Percentiles rank a stretch among this genome's conserved stretches.
Conservation (phyloP, 1,140 invertebrate species). For the Batillaria attramentaria region DNA sequence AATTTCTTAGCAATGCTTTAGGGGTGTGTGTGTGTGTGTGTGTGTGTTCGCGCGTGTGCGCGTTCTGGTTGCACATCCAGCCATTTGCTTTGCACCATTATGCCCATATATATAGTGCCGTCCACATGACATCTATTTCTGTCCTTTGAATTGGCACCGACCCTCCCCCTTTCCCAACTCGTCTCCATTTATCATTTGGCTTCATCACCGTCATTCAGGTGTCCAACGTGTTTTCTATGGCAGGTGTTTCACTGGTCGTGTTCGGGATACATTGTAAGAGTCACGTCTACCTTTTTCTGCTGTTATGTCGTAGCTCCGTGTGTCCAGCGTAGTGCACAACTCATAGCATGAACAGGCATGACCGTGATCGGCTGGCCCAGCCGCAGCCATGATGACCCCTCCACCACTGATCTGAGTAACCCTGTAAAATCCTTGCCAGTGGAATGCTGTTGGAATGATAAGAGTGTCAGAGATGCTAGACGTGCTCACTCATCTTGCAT, state of each 20-base stretch:
- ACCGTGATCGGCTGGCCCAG: not conserved
- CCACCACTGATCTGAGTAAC: too few relatives aligned
- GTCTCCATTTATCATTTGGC: not conserved
- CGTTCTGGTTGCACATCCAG: too few relatives aligned
- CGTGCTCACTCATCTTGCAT: too few relatives aligned
- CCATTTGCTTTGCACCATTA: too few relatives aligned
- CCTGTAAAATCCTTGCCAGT: too few relatives aligned
- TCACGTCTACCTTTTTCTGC: not conserved
- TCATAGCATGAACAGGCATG: constrained; percentile 9
- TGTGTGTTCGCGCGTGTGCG: too few relatives aligned
- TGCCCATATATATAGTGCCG: too few relatives aligned
- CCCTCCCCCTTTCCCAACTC: not conserved
- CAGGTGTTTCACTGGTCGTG: constrained; percentile 30
- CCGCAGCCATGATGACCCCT: not conserved
- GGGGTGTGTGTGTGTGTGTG: too few relatives aligned
- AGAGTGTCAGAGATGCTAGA: too few relatives aligned
- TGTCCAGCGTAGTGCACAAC: not conserved
- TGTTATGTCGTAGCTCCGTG: not conserved
- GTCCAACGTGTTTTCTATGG: constrained; percentile 4
- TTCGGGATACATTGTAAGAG: constrained; percentile 32
- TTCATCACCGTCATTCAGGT: not conserved
- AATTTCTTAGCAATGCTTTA: too few relatives aligned
- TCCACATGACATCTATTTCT: not conserved
- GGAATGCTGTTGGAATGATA: too few relatives aligned
- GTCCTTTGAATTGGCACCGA: too few relatives aligned